Conservation (phyloP, 1,140 invertebrate species). For the Lepidostoma basale region DNA sequence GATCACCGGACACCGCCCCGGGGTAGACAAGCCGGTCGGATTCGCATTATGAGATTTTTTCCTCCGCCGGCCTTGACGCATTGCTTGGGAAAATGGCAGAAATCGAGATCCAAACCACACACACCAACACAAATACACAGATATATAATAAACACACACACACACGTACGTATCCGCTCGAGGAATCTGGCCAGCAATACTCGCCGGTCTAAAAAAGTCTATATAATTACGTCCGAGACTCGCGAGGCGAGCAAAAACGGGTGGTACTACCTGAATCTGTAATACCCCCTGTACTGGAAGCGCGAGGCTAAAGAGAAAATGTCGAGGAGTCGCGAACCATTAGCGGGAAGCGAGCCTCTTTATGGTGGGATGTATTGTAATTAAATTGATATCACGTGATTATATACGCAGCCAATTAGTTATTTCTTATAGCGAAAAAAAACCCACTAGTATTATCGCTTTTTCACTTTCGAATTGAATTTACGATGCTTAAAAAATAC, state of each 20-base stretch:
- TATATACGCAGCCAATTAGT: too few relatives aligned
- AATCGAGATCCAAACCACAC: conserved; percentile 13
- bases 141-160: too few relatives aligned
- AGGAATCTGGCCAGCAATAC: conserved; percentile 13
- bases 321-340: not conserved
- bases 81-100: conserved; percentile 27
- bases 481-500: too few relatives aligned
- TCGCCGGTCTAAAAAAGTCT: not conserved
- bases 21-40: conserved; percentile 14
- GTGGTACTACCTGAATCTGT: not conserved
- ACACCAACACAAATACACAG: too few relatives aligned
- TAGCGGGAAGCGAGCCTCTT: too few relatives aligned
- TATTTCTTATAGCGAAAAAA: too few relatives aligned
- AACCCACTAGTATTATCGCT: too few relatives aligned
- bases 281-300: not conserved
- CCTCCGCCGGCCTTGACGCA: conserved; percentile 22
- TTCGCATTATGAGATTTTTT: conserved; percentile 9
- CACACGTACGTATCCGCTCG: too few relatives aligned
- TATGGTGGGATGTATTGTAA: too few relatives aligned
- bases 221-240: not conserved
- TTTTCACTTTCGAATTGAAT: too few relatives aligned
- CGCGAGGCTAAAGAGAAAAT: not conserved
- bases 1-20: not conserved
- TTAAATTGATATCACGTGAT: too few relatives aligned
- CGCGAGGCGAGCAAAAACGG: not conserved